Base-by-base conservation (phyloP, 2,113 vertebrate genomes). In the Trichechus manatus region DNA sequence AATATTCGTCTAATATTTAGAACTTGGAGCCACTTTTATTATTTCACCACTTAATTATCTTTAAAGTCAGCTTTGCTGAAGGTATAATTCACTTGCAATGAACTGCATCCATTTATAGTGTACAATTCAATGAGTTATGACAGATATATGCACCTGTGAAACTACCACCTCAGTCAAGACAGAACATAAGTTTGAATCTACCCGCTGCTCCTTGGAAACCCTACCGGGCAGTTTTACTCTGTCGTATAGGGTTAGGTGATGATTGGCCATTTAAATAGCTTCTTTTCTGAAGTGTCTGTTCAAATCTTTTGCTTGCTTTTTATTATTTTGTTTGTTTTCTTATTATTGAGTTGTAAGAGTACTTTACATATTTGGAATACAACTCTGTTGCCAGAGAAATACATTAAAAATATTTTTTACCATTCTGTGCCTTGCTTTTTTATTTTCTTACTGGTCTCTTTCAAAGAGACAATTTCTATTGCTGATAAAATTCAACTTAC, bases 401-500 rank as follows among this genome's bases (percentile, higher is more conserved):
- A 1, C 29, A 66, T 89, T 86, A 64, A 53, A 53, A 85, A 64
- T 74, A 79, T 68, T 79, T 91, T 68, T 91, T 80, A 33, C 33
- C 5, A 63, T 81, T 83, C 6, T 66, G 0, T 56, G 7, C 56
- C 56, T 93, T 68, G 29, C 17, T 9, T 89, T 82, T 90, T 88
- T 20, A 27, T 87, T 80, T 93, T 89, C 29, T 79, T 83, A 53
- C 56, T 42, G 8, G 17, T 79, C 13, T 84, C 4, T 91, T 95
- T 59, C 20, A 86, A 91, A 59, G 27, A 47, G 20, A 90, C 87
- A 42, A 53, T 47, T 61, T 93, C 33, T 20, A 74, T 82, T 87
- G 93, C 79, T 61, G n/a, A 68, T 93, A 75, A 94, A 79, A 88
- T 75, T 4, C 9, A 36, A 59, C 88, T 64, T 39, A 64, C 77